Evolutionary conservation across 2,797 vertebrate genomes (phyloP).

Genomic region (Phrynocephalus guinanensis): DNA sequence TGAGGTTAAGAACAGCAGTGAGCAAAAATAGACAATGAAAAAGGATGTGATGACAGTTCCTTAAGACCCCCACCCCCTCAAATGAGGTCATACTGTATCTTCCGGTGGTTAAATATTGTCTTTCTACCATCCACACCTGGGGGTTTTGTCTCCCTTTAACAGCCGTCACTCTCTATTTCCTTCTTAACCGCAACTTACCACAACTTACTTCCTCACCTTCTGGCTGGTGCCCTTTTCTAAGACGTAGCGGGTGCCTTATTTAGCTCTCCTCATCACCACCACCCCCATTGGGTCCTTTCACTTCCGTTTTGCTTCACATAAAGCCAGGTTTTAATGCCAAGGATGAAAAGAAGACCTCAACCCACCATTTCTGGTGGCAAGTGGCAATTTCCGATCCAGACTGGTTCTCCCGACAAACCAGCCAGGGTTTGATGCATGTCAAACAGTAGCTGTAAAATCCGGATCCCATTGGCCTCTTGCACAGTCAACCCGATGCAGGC

Average conservation of each 20-base stretch:
- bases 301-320: background rate
- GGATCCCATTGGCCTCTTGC: background rate
- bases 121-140: background rate
- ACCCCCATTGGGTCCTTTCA: background rate
- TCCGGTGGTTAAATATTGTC: background rate
- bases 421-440: background rate
- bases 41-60: background rate
- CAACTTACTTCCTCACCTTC: background rate
- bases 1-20: background rate
- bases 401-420: no score
- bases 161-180: background rate
- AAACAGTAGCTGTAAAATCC: background rate
- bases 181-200: background rate
- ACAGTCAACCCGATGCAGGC: background rate
- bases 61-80: background rate
- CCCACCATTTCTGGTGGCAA: background rate
- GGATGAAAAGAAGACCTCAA: background rate
- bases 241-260: background rate
- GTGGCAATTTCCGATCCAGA: background rate
- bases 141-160: background rate
- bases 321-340: background rate
- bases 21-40: background rate
- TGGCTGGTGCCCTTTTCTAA: background rate
- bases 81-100: background rate
- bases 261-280: background rate